Conservation (phyloP, 2,888 invertebrate species). For the Gastracanthus pulcherrimus region DNA sequence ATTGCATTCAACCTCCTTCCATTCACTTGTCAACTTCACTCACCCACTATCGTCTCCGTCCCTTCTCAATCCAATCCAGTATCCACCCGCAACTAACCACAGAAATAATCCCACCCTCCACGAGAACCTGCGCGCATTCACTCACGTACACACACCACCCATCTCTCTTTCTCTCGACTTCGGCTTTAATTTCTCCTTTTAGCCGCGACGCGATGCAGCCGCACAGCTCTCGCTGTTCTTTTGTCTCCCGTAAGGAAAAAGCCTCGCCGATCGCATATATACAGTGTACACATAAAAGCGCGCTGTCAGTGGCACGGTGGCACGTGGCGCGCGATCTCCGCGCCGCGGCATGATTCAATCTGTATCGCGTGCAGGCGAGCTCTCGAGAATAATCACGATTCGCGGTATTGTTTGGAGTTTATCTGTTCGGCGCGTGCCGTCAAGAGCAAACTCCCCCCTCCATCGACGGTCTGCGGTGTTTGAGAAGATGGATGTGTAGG, state of each 20-base stretch:
- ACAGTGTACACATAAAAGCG: too few relatives aligned
- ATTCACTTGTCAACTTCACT: constrained; percentile 40
- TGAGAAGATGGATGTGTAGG: background rate
- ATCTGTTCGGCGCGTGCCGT: constrained; percentile 55
- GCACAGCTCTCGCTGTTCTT: too few relatives aligned
- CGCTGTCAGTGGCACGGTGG: constrained; percentile 32
- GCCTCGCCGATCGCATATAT: too few relatives aligned
- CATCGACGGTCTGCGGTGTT: background rate
- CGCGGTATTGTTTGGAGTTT: constrained; percentile 56
- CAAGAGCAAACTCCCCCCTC: constrained; percentile 5
- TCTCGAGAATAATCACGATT: constrained; percentile 48
- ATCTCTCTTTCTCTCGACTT: background rate
- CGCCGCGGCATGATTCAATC: constrained; percentile 46
- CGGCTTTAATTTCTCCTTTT: background rate
- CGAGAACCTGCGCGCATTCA: background rate
- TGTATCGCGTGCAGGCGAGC: constrained; percentile 1
- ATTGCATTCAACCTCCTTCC: too few relatives aligned
- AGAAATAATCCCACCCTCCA: background rate
- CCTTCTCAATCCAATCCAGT: too few relatives aligned
- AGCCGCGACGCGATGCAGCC: background rate
- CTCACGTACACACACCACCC: too few relatives aligned
- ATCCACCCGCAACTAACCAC: background rate
- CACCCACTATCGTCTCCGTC: background rate
- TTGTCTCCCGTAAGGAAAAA: too few relatives aligned
- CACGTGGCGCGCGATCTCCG: constrained; percentile 13